These are phyloP conservation scores for Drosophila mercatorum DNA, from an alignment of 2,888 invertebrate species.

Conservation along the genomic window DNA sequence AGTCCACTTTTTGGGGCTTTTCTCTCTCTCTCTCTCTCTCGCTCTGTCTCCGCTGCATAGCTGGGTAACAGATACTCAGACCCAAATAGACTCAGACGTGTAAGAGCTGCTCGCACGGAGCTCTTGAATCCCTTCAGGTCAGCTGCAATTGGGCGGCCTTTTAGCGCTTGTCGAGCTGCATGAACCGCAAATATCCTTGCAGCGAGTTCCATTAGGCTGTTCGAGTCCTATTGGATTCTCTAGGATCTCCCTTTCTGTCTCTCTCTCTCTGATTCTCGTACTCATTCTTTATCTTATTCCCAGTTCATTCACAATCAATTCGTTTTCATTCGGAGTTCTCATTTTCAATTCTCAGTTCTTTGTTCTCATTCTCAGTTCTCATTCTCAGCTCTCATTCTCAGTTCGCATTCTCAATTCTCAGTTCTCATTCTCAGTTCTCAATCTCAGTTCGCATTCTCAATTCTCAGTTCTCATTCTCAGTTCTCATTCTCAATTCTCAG, in stretches of 20 bases:
- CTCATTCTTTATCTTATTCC: not conserved
- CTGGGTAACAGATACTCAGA: not conserved
- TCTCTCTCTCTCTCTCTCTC: no score
- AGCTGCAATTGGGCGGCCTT: not conserved
- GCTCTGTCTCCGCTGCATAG: not conserved
- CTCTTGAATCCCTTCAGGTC: conserved; percentile 1
- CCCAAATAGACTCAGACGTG: not conserved
- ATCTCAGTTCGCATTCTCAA: not conserved
- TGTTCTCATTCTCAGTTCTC: no score
- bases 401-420: no score
- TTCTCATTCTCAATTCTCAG: no score
- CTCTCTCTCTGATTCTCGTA: not conserved
- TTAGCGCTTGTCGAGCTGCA: not conserved
- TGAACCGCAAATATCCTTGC: not conserved
- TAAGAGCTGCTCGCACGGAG: no score
- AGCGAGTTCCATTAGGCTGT: not conserved
- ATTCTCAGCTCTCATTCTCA: no score
- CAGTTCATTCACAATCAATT: not conserved
- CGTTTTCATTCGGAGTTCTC: not conserved
- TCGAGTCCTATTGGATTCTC: not conserved
- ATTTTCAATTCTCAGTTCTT: not conserved
- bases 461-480: not conserved
- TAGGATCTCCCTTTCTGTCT: not conserved
- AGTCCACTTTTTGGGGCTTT: conserved; percentile 15
- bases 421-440: not conserved